Evolutionary conservation across 2,113 vertebrate species (phyloP).

Genomic region (Bucco capensis): DNA sequence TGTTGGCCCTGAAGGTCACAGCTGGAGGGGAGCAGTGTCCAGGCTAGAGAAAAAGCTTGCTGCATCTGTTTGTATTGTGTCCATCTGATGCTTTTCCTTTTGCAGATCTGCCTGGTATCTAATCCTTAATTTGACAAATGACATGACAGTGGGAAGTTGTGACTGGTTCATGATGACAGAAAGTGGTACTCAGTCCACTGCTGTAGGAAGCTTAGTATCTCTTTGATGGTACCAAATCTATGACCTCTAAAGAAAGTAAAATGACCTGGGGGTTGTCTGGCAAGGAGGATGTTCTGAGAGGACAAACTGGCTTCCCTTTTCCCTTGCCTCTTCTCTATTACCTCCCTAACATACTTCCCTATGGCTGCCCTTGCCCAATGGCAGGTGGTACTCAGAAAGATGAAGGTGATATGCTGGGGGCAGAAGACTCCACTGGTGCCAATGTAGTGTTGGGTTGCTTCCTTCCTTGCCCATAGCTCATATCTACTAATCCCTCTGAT

Average conservation of each 20-base stretch:
- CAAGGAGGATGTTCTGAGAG: neutral
- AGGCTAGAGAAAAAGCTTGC: neutral
- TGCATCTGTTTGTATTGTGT: neutral
- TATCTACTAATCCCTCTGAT: neutral
- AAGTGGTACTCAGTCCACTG: neutral
- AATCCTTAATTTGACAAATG: neutral
- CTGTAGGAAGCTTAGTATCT: neutral
- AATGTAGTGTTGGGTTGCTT: fast-evolving
- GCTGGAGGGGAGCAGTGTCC: too few relatives aligned
- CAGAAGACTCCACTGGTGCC: neutral
- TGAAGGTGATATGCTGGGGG: neutral
- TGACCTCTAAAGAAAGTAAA: neutral
- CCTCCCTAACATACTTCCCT: neutral
- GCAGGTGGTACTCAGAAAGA: neutral
- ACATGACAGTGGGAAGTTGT: neutral
- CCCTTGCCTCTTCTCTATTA: neutral
- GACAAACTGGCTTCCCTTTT: neutral
- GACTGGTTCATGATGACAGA: neutral
- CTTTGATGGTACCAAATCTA: neutral
- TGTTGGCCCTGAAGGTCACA: neutral
- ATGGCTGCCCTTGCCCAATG: neutral
- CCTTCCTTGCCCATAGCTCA: fast-evolving
- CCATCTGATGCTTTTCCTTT: neutral
- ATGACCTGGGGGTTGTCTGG: neutral
- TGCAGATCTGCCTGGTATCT: neutral